Base-by-base conservation (phyloP, 2,797 vertebrate genomes). In the Gallinago stenura region DNA sequence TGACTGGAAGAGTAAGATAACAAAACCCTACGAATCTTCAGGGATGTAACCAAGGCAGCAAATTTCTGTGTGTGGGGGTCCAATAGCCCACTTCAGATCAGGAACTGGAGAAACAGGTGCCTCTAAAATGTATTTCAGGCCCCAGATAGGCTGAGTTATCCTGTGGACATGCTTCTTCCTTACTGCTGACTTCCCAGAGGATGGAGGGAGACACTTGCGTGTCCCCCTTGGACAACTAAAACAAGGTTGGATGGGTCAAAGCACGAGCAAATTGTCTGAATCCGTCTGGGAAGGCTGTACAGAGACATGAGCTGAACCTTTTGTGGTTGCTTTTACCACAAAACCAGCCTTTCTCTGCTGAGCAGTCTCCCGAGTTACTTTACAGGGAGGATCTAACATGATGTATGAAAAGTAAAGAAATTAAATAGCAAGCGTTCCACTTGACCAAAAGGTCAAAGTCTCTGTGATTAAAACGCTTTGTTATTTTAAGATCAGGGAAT, bases 381-480 rank as follows among this genome's bases (percentile, higher is more conserved):
- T 45, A 37, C 83, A 78, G 54, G 71, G 75, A 75, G 7, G 15
- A 78, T 91, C 76, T 75, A 54, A 85, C 0, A 8, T 64, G 86
- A 33, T 62, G 89, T 84, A 84, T 39, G 88, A 95, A 94, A 97
- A 95, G 91, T 39, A 72, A 95, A 96, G 91, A 96, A 94, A 97
- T 96, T 91, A 96, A 97, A 97, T 94, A 95, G 75, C 90, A 89
- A 96, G 50, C 4, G 73, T 83, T 95, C 91, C 95, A 90, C 95
- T 95, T 96, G 96, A 77, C 93, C 96, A 56, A 78, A 95, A 96
- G 97, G 96, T 97, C 96, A 96, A 90, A 95, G 84, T 73, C 93
- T 72, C 39, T 33, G 90, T 4, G 90, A 97, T 97, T 95, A 97
- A 96, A 96, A 96, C 26, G 65, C 94, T 91, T 75, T 95, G 95